Evolutionary conservation across 2,888 invertebrate species (phyloP).

Genomic region (Drosophila buzzatii): DNA sequence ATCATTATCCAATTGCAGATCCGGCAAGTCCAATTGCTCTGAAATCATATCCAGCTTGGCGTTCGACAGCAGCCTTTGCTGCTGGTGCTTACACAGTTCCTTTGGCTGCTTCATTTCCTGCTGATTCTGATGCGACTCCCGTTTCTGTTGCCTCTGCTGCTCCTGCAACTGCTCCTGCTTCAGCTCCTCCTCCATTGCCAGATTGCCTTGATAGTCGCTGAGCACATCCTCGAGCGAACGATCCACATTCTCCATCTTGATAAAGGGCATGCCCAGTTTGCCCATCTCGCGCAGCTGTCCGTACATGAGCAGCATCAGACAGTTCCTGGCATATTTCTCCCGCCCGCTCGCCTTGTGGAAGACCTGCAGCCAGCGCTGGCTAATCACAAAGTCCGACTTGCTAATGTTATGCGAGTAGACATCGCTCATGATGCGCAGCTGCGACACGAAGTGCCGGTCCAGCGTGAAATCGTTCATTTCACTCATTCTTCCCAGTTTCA

Average conservation of each 20-base stretch:
- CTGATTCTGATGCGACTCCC: too few species aligned
- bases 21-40: not conserved
- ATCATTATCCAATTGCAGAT: not conserved
- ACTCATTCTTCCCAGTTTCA: slow-evolving; percentile 29
- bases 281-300: slow-evolving; percentile 49
- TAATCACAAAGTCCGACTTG: slow-evolving; percentile 15
- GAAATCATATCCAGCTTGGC: not conserved
- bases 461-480: slow-evolving; percentile 42
- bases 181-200: not conserved
- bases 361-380: slow-evolving; percentile 46
- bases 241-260: slow-evolving; percentile 19
- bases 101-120: not conserved
- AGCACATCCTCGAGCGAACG: slow-evolving; percentile 47
- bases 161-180: not conserved
- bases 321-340: slow-evolving; percentile 64
- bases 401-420: slow-evolving; percentile 6
- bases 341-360: slow-evolving; percentile 24
- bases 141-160: too few species aligned
- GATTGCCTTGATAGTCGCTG: slow-evolving; percentile 27
- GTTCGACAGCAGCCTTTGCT: not conserved
- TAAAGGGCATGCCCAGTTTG: slow-evolving; percentile 50
- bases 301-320: slow-evolving; percentile 62
- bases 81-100: not conserved
- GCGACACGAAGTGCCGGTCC: slow-evolving; percentile 58
- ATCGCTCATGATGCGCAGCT: slow-evolving; percentile 41